A percentile compares a stretch with the other conserved stretches of the same genome.
These are phyloP conservation scores for Contarinia nasturtii DNA, from an alignment of 1,140 invertebrate genomes.

Conservation along the genomic window DNA sequence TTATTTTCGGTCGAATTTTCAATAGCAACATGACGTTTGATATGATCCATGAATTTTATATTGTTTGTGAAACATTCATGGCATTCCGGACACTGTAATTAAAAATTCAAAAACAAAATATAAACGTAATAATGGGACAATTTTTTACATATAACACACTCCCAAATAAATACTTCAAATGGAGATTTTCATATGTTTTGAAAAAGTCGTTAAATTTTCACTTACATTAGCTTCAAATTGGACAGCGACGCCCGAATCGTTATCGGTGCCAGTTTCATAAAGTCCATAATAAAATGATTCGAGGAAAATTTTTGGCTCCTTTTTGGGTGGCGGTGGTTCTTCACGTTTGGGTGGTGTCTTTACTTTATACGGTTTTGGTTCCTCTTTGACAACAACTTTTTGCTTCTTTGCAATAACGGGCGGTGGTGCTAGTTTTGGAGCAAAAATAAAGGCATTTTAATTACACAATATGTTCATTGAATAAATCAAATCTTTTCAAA, in stretches of 20 bases:
- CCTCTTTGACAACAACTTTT: background rate
- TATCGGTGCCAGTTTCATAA: background rate
- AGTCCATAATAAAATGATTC: background rate
- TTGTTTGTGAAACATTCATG: constrained; percentile 32
- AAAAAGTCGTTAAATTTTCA: background rate
- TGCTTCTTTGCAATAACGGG: background rate
- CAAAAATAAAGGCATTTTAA: background rate
- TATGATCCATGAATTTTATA: constrained; percentile 44
- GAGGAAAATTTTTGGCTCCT: constrained; percentile 5
- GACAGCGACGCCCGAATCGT: constrained; percentile 14
- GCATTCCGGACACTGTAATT: constrained; percentile 35
- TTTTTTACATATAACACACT: no score
- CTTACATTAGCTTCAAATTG: constrained; percentile 2
- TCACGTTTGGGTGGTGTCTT: constrained; percentile 4
- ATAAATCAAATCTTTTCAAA: no score
- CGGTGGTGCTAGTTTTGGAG: background rate
- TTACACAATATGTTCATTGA: no score
- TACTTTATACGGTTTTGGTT: background rate
- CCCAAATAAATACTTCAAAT: no score
- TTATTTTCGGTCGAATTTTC: constrained; percentile 18
- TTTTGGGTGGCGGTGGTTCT: constrained; percentile 8
- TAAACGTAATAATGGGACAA: background rate
- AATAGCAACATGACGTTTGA: constrained; percentile 39
- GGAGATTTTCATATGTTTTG: background rate
- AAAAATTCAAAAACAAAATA: constrained; percentile 1